Conservation (phyloP, 2,797 vertebrate species). For the Kryptolebias ocellatus region DNA sequence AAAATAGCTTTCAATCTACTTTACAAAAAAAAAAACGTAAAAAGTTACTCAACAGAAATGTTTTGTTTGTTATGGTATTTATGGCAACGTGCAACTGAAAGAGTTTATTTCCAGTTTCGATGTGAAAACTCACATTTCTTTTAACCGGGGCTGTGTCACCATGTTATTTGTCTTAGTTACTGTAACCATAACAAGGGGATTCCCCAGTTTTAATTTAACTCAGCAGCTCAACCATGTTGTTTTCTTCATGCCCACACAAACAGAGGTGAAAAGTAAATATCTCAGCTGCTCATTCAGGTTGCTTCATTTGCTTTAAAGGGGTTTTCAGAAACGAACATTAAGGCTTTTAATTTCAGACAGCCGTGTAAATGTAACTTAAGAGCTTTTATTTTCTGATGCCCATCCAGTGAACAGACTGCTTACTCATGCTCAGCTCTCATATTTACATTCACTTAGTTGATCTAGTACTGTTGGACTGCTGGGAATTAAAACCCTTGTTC, state of each 20-base stretch:
- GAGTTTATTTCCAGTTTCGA: conserved; percentile 16
- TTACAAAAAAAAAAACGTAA: no score
- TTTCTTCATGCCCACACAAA: background rate
- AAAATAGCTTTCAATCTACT: no score
- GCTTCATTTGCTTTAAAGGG: conserved; percentile 8
- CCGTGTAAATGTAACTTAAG: conserved; percentile 29
- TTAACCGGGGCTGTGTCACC: background rate
- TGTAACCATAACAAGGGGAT: conserved; percentile 7
- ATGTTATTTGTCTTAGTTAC: background rate
- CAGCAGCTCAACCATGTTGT: background rate
- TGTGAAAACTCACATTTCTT: background rate
- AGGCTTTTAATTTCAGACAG: conserved; percentile 13
- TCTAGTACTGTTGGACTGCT: background rate
- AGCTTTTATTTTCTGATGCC: conserved; percentile 7
- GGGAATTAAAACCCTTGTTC: conserved; percentile 24
- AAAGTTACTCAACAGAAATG: no score
- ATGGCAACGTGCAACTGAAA: background rate
- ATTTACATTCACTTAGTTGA: conserved; percentile 1
- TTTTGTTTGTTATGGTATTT: conserved; percentile 15
- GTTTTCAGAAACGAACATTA: background rate
- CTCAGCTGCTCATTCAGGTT: background rate
- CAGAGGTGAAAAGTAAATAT: background rate
- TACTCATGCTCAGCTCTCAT: conserved; percentile 8
- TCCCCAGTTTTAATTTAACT: background rate
- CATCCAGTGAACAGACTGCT: conserved; percentile 8